phyloP scores from a whole-genome alignment of 2,888 invertebrate genomes.

The Galerucella calmariensis region DNA sequence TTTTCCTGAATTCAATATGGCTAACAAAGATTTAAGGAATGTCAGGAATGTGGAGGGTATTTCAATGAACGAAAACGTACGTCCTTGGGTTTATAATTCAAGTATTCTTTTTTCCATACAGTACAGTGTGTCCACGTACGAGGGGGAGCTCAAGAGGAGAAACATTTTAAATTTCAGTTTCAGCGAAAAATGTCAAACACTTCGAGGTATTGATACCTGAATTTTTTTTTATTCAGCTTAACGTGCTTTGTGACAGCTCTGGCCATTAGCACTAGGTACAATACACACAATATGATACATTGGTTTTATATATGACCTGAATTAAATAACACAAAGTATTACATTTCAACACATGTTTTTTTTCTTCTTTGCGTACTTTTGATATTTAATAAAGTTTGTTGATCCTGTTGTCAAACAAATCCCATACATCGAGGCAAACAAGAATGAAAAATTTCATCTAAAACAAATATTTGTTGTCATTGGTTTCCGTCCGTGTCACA shows the following conservation, averaged over 20 bases:
- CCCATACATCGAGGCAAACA: conserved; percentile 30
- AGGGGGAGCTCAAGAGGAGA: too few relatives aligned
- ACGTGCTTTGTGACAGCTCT: too few relatives aligned
- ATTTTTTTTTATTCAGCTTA: too few relatives aligned
- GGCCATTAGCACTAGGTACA: too few relatives aligned
- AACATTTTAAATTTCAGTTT: too few relatives aligned
- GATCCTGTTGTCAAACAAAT: conserved; percentile 34
- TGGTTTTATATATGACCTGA: too few relatives aligned
- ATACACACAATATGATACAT: too few relatives aligned
- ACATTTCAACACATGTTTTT: conserved; percentile 12
- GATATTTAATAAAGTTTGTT: conserved; percentile 26
- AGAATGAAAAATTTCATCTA: conserved; percentile 30
- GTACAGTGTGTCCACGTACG: too few relatives aligned
- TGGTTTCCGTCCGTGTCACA: conserved; percentile 29
- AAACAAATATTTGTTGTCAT: conserved; percentile 29
- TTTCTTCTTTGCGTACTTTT: not conserved
- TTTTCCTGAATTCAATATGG: not conserved
- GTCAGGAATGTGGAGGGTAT: not conserved
- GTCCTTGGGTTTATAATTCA: not conserved
- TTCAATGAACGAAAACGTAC: not conserved
- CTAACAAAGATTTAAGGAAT: not conserved
- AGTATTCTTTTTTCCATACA: too few relatives aligned
- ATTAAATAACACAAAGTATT: not conserved
- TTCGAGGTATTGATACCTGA: not conserved
- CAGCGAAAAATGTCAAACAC: too few relatives aligned